Evolutionary conservation across 1,140 invertebrate genomes (phyloP).

Genomic region (Drosophila orosa): DNA sequence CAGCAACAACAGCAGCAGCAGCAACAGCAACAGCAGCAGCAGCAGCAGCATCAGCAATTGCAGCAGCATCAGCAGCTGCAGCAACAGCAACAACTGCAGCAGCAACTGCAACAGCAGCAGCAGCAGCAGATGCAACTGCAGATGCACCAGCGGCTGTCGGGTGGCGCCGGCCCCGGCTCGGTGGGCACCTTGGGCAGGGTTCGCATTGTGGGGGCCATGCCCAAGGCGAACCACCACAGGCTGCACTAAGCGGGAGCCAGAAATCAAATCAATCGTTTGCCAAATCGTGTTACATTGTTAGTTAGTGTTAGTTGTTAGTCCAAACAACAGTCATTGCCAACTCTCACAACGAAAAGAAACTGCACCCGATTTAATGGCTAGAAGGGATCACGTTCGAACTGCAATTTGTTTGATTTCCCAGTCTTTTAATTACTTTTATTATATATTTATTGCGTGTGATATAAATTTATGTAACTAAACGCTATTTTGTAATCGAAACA

Average conservation of each 20-base stretch:
- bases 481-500: slow-evolving; percentile 54
- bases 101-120: slow-evolving; percentile 61
- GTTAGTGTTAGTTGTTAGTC: slow-evolving; percentile 47
- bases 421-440: slow-evolving; percentile 59
- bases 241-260: slow-evolving; percentile 60
- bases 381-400: slow-evolving; percentile 13
- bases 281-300: slow-evolving; percentile 72
- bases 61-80: slow-evolving; percentile 71
- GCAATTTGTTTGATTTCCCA: slow-evolving; percentile 36
- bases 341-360: slow-evolving; percentile 68
- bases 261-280: slow-evolving; percentile 60
- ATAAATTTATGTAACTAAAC: slow-evolving; percentile 72
- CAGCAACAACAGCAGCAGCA: slow-evolving; percentile 58
- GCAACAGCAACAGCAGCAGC: slow-evolving; percentile 58
- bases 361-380: slow-evolving; percentile 13
- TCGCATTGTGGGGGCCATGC: slow-evolving; percentile 91
- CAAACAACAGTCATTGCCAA: slow-evolving; percentile 73
- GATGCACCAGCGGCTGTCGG: slow-evolving; percentile 80
- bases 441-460: slow-evolving; percentile 81
- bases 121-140: slow-evolving; percentile 68
- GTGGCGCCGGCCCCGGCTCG: slow-evolving; percentile 81
- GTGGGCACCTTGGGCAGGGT: slow-evolving; percentile 87
- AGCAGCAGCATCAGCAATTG: slow-evolving; percentile 43
- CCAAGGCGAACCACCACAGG: slow-evolving; percentile 86
- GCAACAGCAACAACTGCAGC: slow-evolving; percentile 84